phyloP scores from a whole-genome alignment of 1,140 invertebrate genomes.

The Cataglyphis hispanica region DNA sequence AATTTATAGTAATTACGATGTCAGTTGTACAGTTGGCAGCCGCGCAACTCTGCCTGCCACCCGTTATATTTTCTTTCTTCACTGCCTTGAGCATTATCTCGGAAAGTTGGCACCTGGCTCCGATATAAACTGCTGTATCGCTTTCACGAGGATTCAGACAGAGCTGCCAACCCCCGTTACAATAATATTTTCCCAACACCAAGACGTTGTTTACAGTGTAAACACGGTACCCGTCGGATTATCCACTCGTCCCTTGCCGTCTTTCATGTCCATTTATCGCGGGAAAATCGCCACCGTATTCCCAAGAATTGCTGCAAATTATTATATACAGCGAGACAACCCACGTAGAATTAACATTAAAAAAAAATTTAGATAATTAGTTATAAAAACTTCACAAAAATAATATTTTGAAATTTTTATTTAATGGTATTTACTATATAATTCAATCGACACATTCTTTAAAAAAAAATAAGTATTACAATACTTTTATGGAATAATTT shows the following conservation, averaged over 20 bases:
- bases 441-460: no score
- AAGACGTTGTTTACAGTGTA: constrained; percentile 74
- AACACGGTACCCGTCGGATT: constrained; percentile 69
- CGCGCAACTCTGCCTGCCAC: constrained; percentile 7
- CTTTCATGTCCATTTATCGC: constrained; percentile 56
- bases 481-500: no score
- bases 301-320: constrained; percentile 40
- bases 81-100: constrained; percentile 72
- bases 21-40: constrained; percentile 8
- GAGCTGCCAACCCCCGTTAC: constrained; percentile 65
- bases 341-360: neutral
- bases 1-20: constrained; percentile 50
- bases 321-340: neutral
- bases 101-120: constrained; percentile 72
- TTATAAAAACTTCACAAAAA: no score
- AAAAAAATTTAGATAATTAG: neutral
- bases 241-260: constrained; percentile 57
- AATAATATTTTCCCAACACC: constrained; percentile 79
- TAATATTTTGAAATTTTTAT: no score
- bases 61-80: constrained; percentile 70
- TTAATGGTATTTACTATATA: no score
- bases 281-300: constrained; percentile 42
- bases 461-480: no score
- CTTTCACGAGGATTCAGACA: constrained; percentile 63
- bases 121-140: constrained; percentile 71